Conservation (phyloP, 2,888 invertebrate species). For the Eristalis arbustorum region DNA sequence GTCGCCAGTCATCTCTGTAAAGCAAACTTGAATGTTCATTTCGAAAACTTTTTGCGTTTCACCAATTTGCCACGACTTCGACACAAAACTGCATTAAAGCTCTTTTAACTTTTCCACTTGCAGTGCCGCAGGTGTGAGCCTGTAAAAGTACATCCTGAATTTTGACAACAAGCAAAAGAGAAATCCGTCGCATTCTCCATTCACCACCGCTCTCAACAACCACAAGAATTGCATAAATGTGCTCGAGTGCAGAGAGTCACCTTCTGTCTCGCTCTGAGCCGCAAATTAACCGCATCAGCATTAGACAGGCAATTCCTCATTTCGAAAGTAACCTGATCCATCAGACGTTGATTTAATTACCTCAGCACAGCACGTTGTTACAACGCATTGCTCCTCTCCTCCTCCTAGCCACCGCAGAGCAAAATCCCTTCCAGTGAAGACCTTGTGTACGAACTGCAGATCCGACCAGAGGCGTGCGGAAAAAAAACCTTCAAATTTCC, state of each 20-base stretch:
- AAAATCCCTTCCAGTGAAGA: slow-evolving; percentile 3
- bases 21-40: not conserved
- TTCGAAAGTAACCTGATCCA: slow-evolving; percentile 51
- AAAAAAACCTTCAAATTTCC: slow-evolving; percentile 33
- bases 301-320: slow-evolving; percentile 38
- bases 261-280: slow-evolving; percentile 10
- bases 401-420: not conserved
- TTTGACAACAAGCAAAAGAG: not conserved
- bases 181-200: not conserved
- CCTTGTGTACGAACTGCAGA: slow-evolving; percentile 15
- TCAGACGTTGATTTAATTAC: slow-evolving; percentile 32
- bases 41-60: not conserved
- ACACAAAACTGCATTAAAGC: not conserved
- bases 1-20: not conserved
- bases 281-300: slow-evolving; percentile 50
- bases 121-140: not conserved
- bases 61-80: not conserved
- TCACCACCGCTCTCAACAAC: not conserved
- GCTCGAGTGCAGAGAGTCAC: slow-evolving; percentile 26
- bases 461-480: not conserved
- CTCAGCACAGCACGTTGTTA: not conserved
- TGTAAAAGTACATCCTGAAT: not conserved
- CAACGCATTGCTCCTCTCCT: slow-evolving; percentile 9
- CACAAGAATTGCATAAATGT: slow-evolving; percentile 35
- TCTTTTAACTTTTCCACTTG: not conserved